Conservation (phyloP, 2,888 invertebrate species). For the Dromius quadrimaculatus region DNA sequence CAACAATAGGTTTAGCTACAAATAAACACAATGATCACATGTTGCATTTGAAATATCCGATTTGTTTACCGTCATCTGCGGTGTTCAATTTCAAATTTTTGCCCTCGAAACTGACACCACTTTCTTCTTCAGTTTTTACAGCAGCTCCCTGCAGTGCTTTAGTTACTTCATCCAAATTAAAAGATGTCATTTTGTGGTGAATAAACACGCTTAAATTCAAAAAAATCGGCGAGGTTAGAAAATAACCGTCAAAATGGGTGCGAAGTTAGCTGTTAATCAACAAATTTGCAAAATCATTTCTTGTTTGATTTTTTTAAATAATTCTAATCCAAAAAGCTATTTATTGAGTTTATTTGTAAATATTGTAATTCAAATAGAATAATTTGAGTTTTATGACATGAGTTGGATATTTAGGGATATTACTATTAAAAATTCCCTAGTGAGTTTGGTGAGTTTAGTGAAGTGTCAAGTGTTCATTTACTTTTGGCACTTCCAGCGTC, state of each 20-base stretch:
- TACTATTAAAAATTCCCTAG: too few relatives aligned
- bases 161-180: conserved; percentile 71
- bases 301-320: too few relatives aligned
- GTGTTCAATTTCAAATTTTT: conserved; percentile 82
- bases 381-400: too few relatives aligned
- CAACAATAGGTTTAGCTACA: conserved; percentile 79
- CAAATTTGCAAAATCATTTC: too few relatives aligned
- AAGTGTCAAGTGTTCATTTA: background rate
- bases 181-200: conserved; percentile 66
- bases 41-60: conserved; percentile 39
- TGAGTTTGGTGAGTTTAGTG: background rate
- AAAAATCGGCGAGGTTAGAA: conserved; percentile 39
- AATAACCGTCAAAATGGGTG: conserved; percentile 39
- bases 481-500: conserved; percentile 14
- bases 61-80: conserved; percentile 79
- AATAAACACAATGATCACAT: conserved; percentile 54
- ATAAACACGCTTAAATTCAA: conserved; percentile 36
- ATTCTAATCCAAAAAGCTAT: too few relatives aligned
- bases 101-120: conserved; percentile 85
- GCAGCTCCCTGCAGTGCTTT: conserved; percentile 67
- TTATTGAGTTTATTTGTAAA: too few relatives aligned
- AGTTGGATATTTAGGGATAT: too few relatives aligned
- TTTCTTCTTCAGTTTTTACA: conserved; percentile 61
- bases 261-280: background rate
- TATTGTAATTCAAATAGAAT: too few relatives aligned